Percentiles rank a stretch among this genome's conserved stretches.
Evolutionary conservation across 2,797 vertebrate species (phyloP).

Genomic region (Ficedula albicollis): DNA sequence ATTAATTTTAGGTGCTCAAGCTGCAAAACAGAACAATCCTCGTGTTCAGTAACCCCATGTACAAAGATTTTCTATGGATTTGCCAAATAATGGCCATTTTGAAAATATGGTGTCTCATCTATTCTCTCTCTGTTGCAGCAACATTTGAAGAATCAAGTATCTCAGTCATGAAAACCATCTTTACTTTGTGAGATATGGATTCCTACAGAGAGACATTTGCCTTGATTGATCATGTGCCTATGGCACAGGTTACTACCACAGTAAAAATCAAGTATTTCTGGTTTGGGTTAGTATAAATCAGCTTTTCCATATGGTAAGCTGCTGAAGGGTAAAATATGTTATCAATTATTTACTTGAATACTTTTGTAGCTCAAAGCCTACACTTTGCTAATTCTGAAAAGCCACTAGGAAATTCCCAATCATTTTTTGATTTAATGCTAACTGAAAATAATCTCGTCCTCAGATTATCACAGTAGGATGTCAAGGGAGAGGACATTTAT

Average conservation of each 20-base stretch:
- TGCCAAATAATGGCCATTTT: background rate
- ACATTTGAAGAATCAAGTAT: background rate
- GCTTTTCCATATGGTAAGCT: background rate
- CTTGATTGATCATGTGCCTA: background rate
- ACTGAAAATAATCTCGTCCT: constrained; percentile 1
- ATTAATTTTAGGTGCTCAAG: background rate
- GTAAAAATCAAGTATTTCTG: constrained; percentile 7
- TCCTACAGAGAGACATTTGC: background rate
- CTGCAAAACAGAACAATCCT: background rate
- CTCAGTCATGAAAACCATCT: background rate
- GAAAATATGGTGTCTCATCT: background rate
- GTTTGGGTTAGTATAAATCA: constrained; percentile 9
- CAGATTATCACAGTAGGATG: background rate
- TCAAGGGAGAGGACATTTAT: constrained; percentile 12
- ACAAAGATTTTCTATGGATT: background rate
- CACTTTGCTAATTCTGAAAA: background rate
- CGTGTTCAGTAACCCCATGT: background rate
- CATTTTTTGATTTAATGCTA: constrained; percentile 9
- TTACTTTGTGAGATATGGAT: background rate
- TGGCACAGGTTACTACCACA: background rate
- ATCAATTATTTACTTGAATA: constrained; percentile 7
- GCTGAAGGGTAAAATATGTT: background rate
- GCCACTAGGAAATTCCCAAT: background rate
- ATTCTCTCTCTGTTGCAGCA: background rate
- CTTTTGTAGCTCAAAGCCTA: background rate